Evolutionary conservation across 2,797 vertebrate genomes (phyloP), one percentile per base, ranked within the genome.

Genomic region (Acanthurus leucopareius): DNA sequence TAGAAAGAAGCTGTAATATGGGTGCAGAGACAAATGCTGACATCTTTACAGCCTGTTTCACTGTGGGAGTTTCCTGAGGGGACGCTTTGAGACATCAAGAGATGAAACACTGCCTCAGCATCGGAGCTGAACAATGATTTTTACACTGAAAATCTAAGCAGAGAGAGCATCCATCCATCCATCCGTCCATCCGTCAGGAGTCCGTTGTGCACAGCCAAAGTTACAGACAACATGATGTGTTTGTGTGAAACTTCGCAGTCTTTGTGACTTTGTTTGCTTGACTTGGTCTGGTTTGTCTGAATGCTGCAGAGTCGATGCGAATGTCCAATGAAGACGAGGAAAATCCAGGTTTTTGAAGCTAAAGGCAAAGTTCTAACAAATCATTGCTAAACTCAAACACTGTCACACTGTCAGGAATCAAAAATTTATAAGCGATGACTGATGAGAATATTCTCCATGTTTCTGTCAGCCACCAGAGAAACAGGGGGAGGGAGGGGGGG

Each of bases 141-240:
- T 25, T 3, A 25, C 25, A 25, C 25, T 25, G 25, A 25, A 25
- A 69, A 72, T 49, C 47, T 49, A 48, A 45, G 62, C 19, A 42
- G n/a, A 54, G 53, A 22, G 16, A 8, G 35, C 35, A 63, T 81
- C 47, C 49, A 51, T 75, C 25, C 25, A 25, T 25, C 25, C 25
- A 25, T 25, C 25, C 59, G 57, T 71, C 51, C 16, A 28, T 72
- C 54, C 25, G 1, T 73, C 66, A 58, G 48, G 52, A 65, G 47
- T 84, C 69, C 78, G 70, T 77, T 60, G n/a, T 15, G 35, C 32
- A 66, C 49, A 66, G 40, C 32, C 51, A n/a, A 48, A 79, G 47
- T 53, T n/a, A 61, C 51, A 70, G 42, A 61, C 47, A 47, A n/a
- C n/a, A n/a, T 25, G 25, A 25, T 25, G 69, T 5, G 56, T 60